phyloP scores from a whole-genome alignment of 2,113 vertebrate genomes.

The Halichoeres trimaculatus region DNA sequence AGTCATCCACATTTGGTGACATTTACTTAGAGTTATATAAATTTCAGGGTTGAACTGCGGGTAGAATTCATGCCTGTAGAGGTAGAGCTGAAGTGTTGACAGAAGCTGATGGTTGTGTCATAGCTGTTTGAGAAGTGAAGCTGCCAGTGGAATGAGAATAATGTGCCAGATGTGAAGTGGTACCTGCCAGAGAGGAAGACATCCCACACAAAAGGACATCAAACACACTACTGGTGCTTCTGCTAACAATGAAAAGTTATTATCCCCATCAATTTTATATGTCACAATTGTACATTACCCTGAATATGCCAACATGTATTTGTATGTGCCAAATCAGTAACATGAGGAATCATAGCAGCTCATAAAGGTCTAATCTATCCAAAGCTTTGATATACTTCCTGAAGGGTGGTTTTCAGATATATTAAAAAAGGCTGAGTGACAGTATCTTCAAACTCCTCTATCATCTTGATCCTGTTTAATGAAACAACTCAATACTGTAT shows the following conservation, averaged over 20 bases:
- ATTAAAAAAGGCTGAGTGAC: conserved; percentile 27
- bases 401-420: conserved; percentile 13
- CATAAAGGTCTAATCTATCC: conserved; percentile 33
- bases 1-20: conserved; percentile 9
- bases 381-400: conserved; percentile 13
- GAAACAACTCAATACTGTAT: conserved; percentile 2
- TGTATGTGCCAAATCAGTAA: not conserved
- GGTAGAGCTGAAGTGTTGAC: conserved; percentile 54
- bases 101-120: conserved; percentile 34
- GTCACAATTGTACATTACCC: not conserved
- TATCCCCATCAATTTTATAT: conserved; percentile 1
- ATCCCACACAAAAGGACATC: conserved; percentile 27
- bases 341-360: not conserved
- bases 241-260: conserved; percentile 7
- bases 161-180: conserved; percentile 13
- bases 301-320: not conserved
- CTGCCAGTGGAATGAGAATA: conserved; percentile 33
- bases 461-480: conserved; percentile 2
- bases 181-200: conserved; percentile 25
- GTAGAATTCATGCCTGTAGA: conserved; percentile 36
- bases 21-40: conserved; percentile 1
- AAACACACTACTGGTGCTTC: conserved; percentile 4
- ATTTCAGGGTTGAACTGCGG: conserved; percentile 24
- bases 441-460: not conserved
- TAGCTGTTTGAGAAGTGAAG: conserved; percentile 8